A percentile compares a stretch with the other conserved stretches of the same genome.
phyloP scores from a whole-genome alignment of 2,113 vertebrate species.

The Sarotherodon lohbergeri region DNA sequence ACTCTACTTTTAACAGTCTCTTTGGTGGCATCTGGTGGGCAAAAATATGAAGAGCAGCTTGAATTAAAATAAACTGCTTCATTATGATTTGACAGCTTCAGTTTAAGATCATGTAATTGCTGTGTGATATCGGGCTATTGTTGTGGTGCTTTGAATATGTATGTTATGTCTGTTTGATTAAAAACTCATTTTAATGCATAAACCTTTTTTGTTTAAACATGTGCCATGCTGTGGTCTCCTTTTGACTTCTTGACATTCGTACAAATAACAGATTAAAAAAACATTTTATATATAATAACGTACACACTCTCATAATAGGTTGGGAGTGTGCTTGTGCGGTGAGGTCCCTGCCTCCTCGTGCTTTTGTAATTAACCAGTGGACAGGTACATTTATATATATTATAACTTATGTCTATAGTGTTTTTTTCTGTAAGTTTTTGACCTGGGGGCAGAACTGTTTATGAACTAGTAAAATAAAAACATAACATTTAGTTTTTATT shows the following conservation, averaged over 20 bases:
- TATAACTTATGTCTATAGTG: fast-evolving
- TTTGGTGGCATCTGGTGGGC: background rate
- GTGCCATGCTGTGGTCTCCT: background rate
- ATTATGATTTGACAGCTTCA: background rate
- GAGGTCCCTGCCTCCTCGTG: background rate
- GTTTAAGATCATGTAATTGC: background rate
- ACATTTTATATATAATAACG: background rate
- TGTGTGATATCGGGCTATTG: background rate
- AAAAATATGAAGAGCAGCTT: background rate
- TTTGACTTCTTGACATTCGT: background rate
- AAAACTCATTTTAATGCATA: background rate
- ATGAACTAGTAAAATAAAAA: background rate
- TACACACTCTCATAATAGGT: background rate
- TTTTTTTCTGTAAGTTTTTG: fast-evolving
- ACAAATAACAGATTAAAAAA: background rate
- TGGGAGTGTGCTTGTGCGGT: fast-evolving
- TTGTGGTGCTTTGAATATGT: background rate
- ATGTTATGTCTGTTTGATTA: background rate
- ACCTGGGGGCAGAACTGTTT: background rate
- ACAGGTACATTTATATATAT: background rate
- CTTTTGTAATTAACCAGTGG: background rate
- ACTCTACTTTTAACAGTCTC: background rate
- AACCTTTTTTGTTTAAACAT: background rate
- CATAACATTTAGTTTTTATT: background rate
- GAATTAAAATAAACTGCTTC: background rate